Conservation (phyloP, 2,888 invertebrate genomes). For the Sacculina carcini region DNA sequence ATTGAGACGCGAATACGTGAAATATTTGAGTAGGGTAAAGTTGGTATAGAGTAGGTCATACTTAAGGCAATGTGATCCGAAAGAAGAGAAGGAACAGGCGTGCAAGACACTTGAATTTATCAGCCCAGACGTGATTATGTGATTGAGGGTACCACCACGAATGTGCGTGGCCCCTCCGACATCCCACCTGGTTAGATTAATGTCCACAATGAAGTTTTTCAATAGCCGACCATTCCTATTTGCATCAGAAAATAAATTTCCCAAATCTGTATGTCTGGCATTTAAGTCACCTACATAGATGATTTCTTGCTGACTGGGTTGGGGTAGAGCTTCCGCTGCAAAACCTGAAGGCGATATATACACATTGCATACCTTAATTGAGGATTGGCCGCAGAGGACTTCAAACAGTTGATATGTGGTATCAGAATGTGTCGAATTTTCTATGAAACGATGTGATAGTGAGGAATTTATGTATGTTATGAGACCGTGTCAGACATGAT, state of each 20-base stretch:
- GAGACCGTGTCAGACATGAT: neutral
- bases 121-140: conserved; percentile 1
- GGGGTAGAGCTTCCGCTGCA: no score
- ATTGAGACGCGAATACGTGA: neutral
- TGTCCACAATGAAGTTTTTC: neutral
- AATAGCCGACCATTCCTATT: no score
- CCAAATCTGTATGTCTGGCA: no score
- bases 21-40: neutral
- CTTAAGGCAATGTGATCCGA: neutral
- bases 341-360: neutral
- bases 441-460: neutral
- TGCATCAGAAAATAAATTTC: no score
- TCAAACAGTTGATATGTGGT: neutral
- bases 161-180: no score
- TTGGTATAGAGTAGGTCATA: neutral
- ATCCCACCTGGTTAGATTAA: conserved; percentile 2
- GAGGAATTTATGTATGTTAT: neutral
- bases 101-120: neutral
- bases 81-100: neutral
- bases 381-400: neutral
- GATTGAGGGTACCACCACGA: conserved; percentile 4
- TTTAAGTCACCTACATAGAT: no score
- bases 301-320: no score
- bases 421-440: neutral
- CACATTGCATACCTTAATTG: neutral